Base-by-base conservation (phyloP, 2,113 vertebrate species). In the Paratilapia polleni region DNA sequence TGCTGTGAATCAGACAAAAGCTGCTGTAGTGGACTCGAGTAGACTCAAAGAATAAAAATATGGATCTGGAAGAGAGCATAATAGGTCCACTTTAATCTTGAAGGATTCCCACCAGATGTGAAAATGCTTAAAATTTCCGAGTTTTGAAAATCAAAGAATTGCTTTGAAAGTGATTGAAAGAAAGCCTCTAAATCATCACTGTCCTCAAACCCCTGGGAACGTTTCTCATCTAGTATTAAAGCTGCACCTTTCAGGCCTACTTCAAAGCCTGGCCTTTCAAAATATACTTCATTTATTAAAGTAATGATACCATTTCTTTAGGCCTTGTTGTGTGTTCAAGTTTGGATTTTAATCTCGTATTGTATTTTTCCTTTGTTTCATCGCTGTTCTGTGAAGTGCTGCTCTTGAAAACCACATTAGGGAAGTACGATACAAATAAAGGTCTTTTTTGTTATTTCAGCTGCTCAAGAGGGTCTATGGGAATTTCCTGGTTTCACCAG, bases 391-490 rank as follows among this genome's bases (percentile, higher is more conserved):
- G 68, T 62, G 0, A 31, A 19, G 10, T 52, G 3, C 28, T 28
- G 24, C 19, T 38, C 63, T 34, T 80, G 6, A 17, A 26, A 84
- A 68, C n/a, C 19, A 58, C 34, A 38, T 49, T 38, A 58, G 14
- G 52, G 63, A 88, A 24, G 43, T 1, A 8, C 1, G 1, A 61
- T 38, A 28, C 4, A 63, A 77, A 78, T 61, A 63, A 73, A 26
- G 0, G 7, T 76, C 0, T 2, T 77, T 1, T 82, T 80, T 87
- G 88, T 82, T 1, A 56, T 91, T 93, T 49, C 95, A 99, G 98
- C 94, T 98, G 80, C 94, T 99, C 94, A 99, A 98, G 94, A 97
- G 97, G 85, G 95, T 97, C 19, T 99, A 99, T 54, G 98, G 97
- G 85, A 96, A 87, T 80, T 98, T 96, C 94, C 94, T 99, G 93